These are phyloP conservation scores for Drosophila fuyamai DNA, from an alignment of 1,140 invertebrate species.

Conservation along the genomic window DNA sequence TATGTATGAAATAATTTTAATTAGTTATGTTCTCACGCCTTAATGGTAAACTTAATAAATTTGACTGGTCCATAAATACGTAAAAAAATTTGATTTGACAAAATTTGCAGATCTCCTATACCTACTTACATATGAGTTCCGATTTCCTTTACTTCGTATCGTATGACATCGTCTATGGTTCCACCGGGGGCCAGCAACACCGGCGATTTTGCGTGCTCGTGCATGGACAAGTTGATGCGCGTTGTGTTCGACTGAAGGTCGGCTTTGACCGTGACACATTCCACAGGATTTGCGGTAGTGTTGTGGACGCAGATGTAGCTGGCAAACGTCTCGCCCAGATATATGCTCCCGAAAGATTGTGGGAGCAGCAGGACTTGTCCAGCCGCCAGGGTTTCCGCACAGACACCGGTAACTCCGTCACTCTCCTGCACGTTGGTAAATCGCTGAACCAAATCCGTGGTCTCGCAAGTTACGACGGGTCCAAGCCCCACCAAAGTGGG, in stretches of 20 bases:
- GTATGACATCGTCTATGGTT: slow-evolving; percentile 97
- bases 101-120: not conserved
- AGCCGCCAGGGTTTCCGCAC: slow-evolving; percentile 91
- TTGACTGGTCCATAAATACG: too few species aligned
- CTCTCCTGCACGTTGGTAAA: slow-evolving; percentile 36
- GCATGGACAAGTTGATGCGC: slow-evolving; percentile 90
- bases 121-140: slow-evolving; percentile 95
- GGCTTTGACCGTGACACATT: slow-evolving; percentile 93
- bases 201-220: slow-evolving; percentile 87
- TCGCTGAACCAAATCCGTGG: slow-evolving; percentile 52
- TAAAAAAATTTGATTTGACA: too few species aligned
- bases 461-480: slow-evolving; percentile 63
- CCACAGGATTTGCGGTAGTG: slow-evolving; percentile 93
- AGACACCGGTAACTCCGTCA: slow-evolving; percentile 45
- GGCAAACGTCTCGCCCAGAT: slow-evolving; percentile 97
- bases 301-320: slow-evolving; percentile 99
- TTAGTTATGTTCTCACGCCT: too few species aligned
- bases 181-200: slow-evolving; percentile 91
- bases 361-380: slow-evolving; percentile 96
- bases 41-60: too few species aligned
- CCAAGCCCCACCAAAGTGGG: slow-evolving; percentile 62
- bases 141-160: slow-evolving; percentile 99
- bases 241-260: slow-evolving; percentile 97
- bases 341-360: slow-evolving; percentile 96
- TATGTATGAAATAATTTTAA: too few species aligned